phyloP scores from a whole-genome alignment of 2,888 invertebrate genomes.

The Priocnemis perturbator region DNA sequence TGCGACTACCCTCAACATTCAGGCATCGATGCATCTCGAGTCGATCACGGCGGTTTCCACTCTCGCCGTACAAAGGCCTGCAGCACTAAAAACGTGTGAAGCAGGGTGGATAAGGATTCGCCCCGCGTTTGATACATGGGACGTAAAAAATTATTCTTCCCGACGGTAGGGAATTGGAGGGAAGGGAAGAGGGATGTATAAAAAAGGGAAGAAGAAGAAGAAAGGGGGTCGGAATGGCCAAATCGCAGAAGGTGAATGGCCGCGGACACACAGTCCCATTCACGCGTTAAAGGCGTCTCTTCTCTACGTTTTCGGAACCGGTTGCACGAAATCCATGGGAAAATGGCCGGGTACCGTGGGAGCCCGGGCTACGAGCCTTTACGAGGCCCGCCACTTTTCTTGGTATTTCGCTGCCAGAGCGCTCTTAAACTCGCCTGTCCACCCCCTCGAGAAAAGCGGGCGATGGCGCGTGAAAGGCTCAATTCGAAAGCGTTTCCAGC shows the following conservation, averaged over 20 bases:
- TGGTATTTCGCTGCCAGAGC: neutral
- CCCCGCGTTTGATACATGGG: too few species aligned
- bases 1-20: too few species aligned
- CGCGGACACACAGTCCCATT: constrained; percentile 56
- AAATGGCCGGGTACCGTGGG: constrained; percentile 63
- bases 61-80: too few species aligned
- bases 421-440: too few species aligned
- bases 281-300: constrained; percentile 56
- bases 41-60: too few species aligned
- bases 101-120: too few species aligned
- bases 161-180: neutral
- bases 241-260: constrained; percentile 62
- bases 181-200: neutral
- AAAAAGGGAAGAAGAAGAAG: neutral
- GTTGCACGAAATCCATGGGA: constrained; percentile 65
- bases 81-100: too few species aligned
- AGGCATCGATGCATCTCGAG: too few species aligned
- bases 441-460: too few species aligned
- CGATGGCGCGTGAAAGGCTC: too few species aligned
- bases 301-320: constrained; percentile 62
- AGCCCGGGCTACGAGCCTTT: constrained; percentile 28
- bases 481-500: too few species aligned
- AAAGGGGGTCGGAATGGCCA: constrained; percentile 23
- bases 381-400: constrained; percentile 24
- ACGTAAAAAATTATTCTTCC: too few species aligned